phyloP scores from a whole-genome alignment of 2,113 vertebrate genomes.

The Plecotus auritus region DNA sequence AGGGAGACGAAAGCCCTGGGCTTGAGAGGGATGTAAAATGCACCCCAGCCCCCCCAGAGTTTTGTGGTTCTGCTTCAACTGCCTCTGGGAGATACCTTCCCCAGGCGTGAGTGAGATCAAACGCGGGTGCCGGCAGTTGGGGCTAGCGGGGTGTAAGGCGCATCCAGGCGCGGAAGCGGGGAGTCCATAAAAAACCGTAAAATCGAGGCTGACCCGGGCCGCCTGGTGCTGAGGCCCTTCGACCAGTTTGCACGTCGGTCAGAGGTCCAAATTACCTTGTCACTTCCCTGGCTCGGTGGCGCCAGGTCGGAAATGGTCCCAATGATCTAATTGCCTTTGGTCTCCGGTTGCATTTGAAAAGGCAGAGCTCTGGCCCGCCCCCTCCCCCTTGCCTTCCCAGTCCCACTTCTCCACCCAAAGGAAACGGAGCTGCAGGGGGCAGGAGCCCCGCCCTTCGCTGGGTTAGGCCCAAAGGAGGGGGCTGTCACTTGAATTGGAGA shows the following conservation, averaged over 20 bases:
- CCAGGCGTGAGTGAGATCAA: conserved; percentile 73
- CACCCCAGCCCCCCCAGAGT: not conserved
- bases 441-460: conserved; percentile 52
- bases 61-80: conserved; percentile 45
- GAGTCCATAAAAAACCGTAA: conserved; percentile 77
- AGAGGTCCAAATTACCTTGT: conserved; percentile 82
- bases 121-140: conserved; percentile 69
- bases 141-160: conserved; percentile 74
- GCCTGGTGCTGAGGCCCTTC: conserved; percentile 53
- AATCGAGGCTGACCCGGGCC: conserved; percentile 60
- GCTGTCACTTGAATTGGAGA: conserved; percentile 4
- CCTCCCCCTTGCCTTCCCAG: conserved; percentile 52
- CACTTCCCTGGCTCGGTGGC: conserved; percentile 83
- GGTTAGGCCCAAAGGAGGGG: not conserved
- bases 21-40: conserved; percentile 1
- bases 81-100: conserved; percentile 1
- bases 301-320: conserved; percentile 86
- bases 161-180: conserved; percentile 71
- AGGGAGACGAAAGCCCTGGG: not conserved
- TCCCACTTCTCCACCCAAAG: conserved; percentile 67
- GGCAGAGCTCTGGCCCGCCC: conserved; percentile 61
- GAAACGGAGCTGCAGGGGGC: conserved; percentile 63
- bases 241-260: conserved; percentile 75
- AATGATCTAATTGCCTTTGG: conserved; percentile 84
- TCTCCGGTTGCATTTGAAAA: conserved; percentile 86